Conservation (phyloP, 2,113 vertebrate species). For the Bothrops jararaca region DNA sequence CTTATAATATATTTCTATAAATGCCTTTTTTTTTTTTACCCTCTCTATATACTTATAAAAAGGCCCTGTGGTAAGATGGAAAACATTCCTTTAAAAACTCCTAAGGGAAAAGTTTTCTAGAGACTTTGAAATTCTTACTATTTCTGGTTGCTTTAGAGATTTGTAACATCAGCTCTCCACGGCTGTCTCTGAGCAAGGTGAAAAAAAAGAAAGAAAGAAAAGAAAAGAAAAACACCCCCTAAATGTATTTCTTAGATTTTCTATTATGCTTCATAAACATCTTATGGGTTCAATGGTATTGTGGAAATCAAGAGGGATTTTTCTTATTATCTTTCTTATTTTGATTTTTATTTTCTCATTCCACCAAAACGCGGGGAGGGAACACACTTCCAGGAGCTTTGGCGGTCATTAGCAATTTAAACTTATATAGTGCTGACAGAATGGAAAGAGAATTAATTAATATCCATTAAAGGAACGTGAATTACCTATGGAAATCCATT, state of each 20-base stretch:
- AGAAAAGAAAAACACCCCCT: slow-evolving; percentile 73
- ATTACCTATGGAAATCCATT: not conserved
- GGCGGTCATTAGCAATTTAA: slow-evolving; percentile 2
- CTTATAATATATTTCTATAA: slow-evolving; percentile 50
- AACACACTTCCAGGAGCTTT: not conserved
- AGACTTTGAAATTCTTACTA: slow-evolving; percentile 74
- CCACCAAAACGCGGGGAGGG: slow-evolving; percentile 23
- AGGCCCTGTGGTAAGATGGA: slow-evolving; percentile 54
- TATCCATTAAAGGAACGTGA: not conserved
- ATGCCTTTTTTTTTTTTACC: slow-evolving; percentile 5
- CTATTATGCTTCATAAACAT: slow-evolving; percentile 65
- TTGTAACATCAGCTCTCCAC: slow-evolving; percentile 69
- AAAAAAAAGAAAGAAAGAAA: slow-evolving; percentile 43
- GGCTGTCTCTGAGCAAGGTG: slow-evolving; percentile 66
- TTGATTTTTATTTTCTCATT: slow-evolving; percentile 52
- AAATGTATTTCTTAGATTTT: slow-evolving; percentile 72
- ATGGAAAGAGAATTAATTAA: slow-evolving; percentile 13
- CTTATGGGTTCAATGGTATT: slow-evolving; percentile 68
- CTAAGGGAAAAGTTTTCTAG: slow-evolving; percentile 70
- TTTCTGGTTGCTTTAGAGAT: slow-evolving; percentile 68
- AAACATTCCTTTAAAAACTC: slow-evolving; percentile 64
- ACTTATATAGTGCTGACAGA: slow-evolving; percentile 11
- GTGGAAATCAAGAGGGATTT: slow-evolving; percentile 58
- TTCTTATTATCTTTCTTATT: slow-evolving; percentile 63
- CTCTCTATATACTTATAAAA: slow-evolving; percentile 57